Base-by-base conservation (phyloP, 2,888 invertebrate genomes). In the Caradrina clavipalpis region DNA sequence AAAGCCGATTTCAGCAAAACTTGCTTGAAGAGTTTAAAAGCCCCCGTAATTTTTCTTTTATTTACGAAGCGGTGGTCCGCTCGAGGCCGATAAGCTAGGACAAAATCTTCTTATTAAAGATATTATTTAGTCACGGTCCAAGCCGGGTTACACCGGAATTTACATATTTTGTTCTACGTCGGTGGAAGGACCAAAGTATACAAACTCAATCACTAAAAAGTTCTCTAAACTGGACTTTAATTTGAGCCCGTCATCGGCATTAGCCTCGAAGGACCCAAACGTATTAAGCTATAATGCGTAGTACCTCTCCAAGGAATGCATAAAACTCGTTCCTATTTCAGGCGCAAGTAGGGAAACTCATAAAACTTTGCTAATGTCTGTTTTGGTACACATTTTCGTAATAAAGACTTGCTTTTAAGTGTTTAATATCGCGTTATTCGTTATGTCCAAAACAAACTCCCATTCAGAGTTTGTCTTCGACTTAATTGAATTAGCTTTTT, bases 141-240 rank as follows among this genome's bases (percentile, higher is more conserved):
- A 56, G 61, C 70, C 22, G 58, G 70, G 73, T 58, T 78, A 72
- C 75, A 55, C 39, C 53, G 42, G 45, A 78, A 85, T 84, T 84
- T 83, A 79, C 85, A 79, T 84, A 85, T 73, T 79, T 81, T 78
- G 69, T 73, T 70, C 57, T 49, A 7, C 51, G 54, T 55, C 26
- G 64, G 57, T 57, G 58, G 67, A 58, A 56, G 50, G 60, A 75
- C 59, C 54, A 62, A 77, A 76, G 65, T 78, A 75, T 69, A 72
- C 31, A 55, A 78, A 70, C 67, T 70, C 75, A 62, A 68, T 71
- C 76, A 72, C 59, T 73, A 73, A 70, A 66, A 61, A 60, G 64
- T 62, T 73, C 60, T 73, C 39, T 56, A 58, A 74, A 73, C 67
- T 73, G 74, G 62, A 75, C 62, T 76, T 64, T 69, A 79, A 73